A percentile compares a stretch with the other conserved stretches of the same genome.
Evolutionary conservation across 37 sponge, comb jelly and placozoan species (phyloP).

Genomic region (Agelas oroides): DNA sequence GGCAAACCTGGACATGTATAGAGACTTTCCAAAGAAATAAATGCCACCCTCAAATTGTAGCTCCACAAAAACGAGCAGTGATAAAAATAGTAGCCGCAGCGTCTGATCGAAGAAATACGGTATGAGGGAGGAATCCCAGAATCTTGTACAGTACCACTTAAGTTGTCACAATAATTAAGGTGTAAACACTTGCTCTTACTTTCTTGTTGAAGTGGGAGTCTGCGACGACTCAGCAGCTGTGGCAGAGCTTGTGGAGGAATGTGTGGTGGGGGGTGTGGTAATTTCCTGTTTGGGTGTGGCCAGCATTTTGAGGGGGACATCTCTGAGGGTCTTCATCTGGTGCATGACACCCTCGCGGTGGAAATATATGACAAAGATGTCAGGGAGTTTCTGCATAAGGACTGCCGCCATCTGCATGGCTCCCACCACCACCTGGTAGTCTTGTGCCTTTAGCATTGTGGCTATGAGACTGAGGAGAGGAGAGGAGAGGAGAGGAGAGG

Average conservation of each 20-base stretch:
- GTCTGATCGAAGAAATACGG: too few species aligned
- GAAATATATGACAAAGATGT: slow-evolving; percentile 85
- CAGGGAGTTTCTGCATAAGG: slow-evolving; percentile 90
- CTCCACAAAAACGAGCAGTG: too few species aligned
- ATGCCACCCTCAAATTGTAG: too few species aligned
- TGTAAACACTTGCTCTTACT: background rate
- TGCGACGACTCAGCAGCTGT: background rate
- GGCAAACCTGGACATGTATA: too few species aligned
- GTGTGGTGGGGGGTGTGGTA: background rate
- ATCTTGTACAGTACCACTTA: too few species aligned
- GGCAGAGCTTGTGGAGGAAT: background rate
- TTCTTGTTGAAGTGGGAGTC: slow-evolving; percentile 48
- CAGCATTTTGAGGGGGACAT: slow-evolving; percentile 51
- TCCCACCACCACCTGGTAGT: slow-evolving; percentile 53
- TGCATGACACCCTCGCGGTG: slow-evolving; percentile 93
- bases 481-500: background rate
- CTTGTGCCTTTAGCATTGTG: slow-evolving; percentile 74
- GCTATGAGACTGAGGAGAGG: slow-evolving; percentile 55
- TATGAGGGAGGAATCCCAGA: too few species aligned
- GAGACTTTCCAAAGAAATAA: too few species aligned
- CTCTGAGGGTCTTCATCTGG: slow-evolving; percentile 46
- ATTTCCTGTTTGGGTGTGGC: slow-evolving; percentile 64
- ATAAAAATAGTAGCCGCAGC: too few species aligned
- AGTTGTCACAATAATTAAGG: background rate
- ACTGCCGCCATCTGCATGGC: slow-evolving; percentile 87